Evolutionary conservation across 2,797 vertebrate genomes (phyloP), one percentile per base, ranked within the genome.

Genomic region (Muraenolepis orangiensis): DNA sequence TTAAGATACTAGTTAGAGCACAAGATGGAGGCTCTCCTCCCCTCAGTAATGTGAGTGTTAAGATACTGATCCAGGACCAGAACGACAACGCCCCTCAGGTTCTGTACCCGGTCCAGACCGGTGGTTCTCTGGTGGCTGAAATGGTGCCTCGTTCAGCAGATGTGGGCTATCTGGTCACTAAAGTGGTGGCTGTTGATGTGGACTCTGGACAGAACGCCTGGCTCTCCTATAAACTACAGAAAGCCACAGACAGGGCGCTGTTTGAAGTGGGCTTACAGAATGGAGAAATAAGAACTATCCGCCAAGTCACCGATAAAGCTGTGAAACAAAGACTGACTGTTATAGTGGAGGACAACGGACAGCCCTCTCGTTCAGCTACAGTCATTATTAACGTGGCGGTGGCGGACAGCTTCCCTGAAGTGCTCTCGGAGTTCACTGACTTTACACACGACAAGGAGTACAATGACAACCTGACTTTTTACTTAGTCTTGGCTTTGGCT

Each of bases 121-220:
- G 74, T 1, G 84, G 85, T 64, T 31, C 66, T 77, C 20, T 87
- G 80, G 86, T 93, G 7, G 91, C 92, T 80, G 94, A 95, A 36
- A 91, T 94, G 86, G 91, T 94, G 0, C 93, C 93, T 70, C 93
- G 90, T 31, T 91, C 91, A 1, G 90, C 93, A 82, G 93, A 94
- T 51, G 83, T 92, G 1, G 94, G 92, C 18, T 94, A 94, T 74
- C 82, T 95, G 76, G 93, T 88, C 57, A 94, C 93, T 16, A 95
- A 94, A 78, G 93, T 95, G 76, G 91, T 94, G 81, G 94, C 93
- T 8, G 91, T 94, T 67, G 89, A 83, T 86, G 87, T 87, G 81
- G 94, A 94, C 86, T 93, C 92, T 2, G 94, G 94, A 78, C 93
- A 94, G 84, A 95, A 94, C 67, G 91, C 93, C 77, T 93, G 90